Percentiles rank a stretch among this genome's conserved stretches.
Evolutionary conservation across 2,888 invertebrate genomes (phyloP).

Genomic region (Tillus elongatus): DNA sequence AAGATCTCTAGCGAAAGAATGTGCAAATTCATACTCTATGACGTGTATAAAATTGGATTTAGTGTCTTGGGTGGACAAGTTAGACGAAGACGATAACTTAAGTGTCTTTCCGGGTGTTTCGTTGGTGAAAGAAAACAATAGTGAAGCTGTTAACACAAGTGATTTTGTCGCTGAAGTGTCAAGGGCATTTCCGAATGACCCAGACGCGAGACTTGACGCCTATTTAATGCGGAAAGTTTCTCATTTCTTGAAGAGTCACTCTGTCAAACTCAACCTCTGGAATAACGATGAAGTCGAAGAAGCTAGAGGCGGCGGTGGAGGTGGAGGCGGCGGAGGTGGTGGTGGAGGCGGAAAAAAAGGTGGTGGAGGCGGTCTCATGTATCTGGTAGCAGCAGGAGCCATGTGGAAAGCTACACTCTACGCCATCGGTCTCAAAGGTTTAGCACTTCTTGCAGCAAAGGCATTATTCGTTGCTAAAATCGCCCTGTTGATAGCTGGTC

Average conservation of each 20-base stretch:
- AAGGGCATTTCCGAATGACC: slow-evolving; percentile 60
- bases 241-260: slow-evolving; percentile 59
- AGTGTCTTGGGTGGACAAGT: neutral
- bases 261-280: slow-evolving; percentile 58
- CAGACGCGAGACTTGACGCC: slow-evolving; percentile 63
- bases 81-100: neutral
- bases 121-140: neutral
- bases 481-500: slow-evolving; percentile 63
- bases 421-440: slow-evolving; percentile 58
- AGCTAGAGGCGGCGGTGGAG: slow-evolving; percentile 30
- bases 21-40: neutral
- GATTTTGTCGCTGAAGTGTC: slow-evolving; percentile 65
- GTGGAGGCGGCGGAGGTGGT: slow-evolving; percentile 30
- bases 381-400: slow-evolving; percentile 43
- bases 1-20: slow-evolving; percentile 21
- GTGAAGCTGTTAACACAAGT: slow-evolving; percentile 38
- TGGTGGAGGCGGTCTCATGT: slow-evolving; percentile 43
- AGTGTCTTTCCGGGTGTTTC: neutral
- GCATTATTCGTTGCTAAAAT: slow-evolving; percentile 71
- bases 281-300: slow-evolving; percentile 48
- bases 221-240: slow-evolving; percentile 59
- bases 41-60: slow-evolving; percentile 36
- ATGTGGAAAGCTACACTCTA: slow-evolving; percentile 57
- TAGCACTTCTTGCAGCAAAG: slow-evolving; percentile 68
- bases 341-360: slow-evolving; percentile 45